These are phyloP conservation scores for Microvelia longipes DNA, from an alignment of 1,140 invertebrate genomes.

Conservation along the genomic window DNA sequence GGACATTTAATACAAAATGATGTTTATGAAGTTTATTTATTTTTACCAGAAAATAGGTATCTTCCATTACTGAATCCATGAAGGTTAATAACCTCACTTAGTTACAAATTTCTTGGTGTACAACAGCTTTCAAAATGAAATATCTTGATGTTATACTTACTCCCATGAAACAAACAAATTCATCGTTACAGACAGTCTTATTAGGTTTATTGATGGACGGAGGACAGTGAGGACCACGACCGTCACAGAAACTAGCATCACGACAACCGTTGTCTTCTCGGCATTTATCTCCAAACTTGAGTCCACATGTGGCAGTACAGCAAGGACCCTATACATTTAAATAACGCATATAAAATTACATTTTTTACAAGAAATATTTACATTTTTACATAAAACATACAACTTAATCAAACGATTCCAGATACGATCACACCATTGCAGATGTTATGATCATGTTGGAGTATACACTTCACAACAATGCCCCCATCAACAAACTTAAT, in stretches of 20 bases:
- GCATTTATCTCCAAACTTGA: constrained; percentile 75
- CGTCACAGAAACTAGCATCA: constrained; percentile 78
- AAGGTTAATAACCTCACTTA: too few relatives aligned
- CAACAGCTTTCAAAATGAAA: too few relatives aligned
- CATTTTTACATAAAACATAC: neutral
- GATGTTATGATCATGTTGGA: too few relatives aligned
- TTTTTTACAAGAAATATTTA: neutral
- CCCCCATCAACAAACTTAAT: too few relatives aligned
- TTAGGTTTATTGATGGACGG: constrained; percentile 83
- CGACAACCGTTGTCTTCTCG: constrained; percentile 87
- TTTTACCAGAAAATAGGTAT: too few relatives aligned
- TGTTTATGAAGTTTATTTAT: too few relatives aligned
- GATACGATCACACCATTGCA: too few relatives aligned
- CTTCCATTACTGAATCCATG: too few relatives aligned
- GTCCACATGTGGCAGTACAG: constrained; percentile 72
- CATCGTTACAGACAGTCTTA: constrained; percentile 84
- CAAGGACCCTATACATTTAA: constrained; percentile 67
- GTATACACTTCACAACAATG: too few relatives aligned
- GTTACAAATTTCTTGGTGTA: too few relatives aligned
- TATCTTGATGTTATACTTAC: constrained; percentile 49
- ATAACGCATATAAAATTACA: neutral
- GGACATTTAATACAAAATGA: too few relatives aligned
- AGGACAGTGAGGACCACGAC: constrained; percentile 65
- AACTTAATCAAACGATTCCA: too few relatives aligned
- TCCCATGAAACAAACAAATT: constrained; percentile 88